A percentile compares a stretch with the other conserved stretches of the same genome.
phyloP scores from a whole-genome alignment of 1,140 invertebrate genomes.

The Trachymyrmex septentrionalis region DNA sequence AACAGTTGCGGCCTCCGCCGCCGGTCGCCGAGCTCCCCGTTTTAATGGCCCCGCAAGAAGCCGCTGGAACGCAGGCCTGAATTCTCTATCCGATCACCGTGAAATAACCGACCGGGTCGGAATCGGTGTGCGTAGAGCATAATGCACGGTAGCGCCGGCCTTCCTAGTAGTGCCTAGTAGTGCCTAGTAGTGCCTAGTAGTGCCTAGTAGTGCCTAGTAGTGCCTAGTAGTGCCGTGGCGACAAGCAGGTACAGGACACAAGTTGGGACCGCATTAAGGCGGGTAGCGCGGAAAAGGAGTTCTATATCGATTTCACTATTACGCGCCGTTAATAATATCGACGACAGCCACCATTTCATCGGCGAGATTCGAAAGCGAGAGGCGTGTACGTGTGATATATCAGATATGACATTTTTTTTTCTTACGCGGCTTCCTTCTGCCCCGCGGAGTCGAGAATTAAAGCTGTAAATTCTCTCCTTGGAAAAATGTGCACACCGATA shows the following conservation, averaged over 20 bases:
- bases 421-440: neutral
- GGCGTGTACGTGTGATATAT: constrained; percentile 51
- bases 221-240: constrained; percentile 51
- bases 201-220: constrained; percentile 48
- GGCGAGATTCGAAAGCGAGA: constrained; percentile 60
- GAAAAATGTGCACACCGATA: neutral
- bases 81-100: constrained; percentile 65
- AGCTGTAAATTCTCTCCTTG: neutral
- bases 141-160: constrained; percentile 44
- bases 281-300: constrained; percentile 53
- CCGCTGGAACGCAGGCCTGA: constrained; percentile 37
- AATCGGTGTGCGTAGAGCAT: constrained; percentile 48
- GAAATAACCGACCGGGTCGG: constrained; percentile 65
- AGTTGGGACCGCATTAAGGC: constrained; percentile 41
- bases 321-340: constrained; percentile 59
- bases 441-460: neutral
- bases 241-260: constrained; percentile 63
- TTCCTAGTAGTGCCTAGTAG: constrained; percentile 51
- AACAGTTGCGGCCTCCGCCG: constrained; percentile 46
- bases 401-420: constrained; percentile 1
- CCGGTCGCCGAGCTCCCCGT: constrained; percentile 15
- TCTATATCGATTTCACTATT: constrained; percentile 70
- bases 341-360: constrained; percentile 56
- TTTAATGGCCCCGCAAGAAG: constrained; percentile 60
- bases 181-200: constrained; percentile 48